Evolutionary conservation across 1,140 invertebrate species (phyloP).

Genomic region (Harpegnathos saltator): DNA sequence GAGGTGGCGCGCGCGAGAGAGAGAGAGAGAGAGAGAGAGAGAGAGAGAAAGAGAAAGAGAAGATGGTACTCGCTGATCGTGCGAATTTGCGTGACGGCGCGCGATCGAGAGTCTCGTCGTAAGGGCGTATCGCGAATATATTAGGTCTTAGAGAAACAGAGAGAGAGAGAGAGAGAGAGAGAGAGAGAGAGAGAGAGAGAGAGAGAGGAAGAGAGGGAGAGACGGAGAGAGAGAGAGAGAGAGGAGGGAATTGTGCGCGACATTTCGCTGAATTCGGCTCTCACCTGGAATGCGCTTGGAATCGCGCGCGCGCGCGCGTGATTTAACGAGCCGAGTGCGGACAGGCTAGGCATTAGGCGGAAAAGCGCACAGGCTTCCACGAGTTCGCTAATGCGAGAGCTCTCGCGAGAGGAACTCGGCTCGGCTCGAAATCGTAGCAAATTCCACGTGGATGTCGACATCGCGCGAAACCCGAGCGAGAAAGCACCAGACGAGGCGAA

Average conservation of each 20-base stretch:
- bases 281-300: constrained; percentile 17
- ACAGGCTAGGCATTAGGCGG: background rate
- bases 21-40: no score
- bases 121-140: constrained; percentile 24
- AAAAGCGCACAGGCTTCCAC: constrained; percentile 1
- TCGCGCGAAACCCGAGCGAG: constrained; percentile 45
- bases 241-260: constrained; percentile 19
- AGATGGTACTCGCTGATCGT: constrained; percentile 27
- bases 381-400: background rate
- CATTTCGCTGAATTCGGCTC: constrained; percentile 20
- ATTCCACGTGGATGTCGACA: constrained; percentile 59
- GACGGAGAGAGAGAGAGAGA: no score
- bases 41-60: no score
- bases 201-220: no score
- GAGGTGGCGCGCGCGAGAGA: constrained; percentile 29
- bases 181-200: no score
- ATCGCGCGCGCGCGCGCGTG: background rate
- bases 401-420: no score
- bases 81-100: constrained; percentile 10
- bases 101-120: constrained; percentile 28
- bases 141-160: background rate
- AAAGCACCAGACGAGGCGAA: background rate
- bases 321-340: constrained; percentile 13
- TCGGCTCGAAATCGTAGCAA: constrained; percentile 55
- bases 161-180: no score